These are phyloP conservation scores for Molossus molossus DNA, from an alignment of 2,797 vertebrate species.

Conservation along the genomic window DNA sequence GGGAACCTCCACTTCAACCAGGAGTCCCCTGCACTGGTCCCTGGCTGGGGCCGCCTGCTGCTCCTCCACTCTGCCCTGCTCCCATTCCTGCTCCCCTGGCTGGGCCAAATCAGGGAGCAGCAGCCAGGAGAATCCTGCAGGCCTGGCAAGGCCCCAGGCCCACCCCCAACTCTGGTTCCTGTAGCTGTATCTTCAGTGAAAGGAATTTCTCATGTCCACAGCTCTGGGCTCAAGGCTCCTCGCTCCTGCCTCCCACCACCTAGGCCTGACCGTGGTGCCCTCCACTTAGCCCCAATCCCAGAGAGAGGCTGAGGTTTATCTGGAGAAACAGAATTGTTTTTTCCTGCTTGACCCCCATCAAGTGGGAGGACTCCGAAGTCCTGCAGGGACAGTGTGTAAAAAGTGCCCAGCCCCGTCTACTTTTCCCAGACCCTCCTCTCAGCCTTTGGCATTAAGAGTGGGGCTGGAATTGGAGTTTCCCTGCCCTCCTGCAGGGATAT, in stretches of 20 bases:
- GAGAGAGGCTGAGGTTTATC: neutral
- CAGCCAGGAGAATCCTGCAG: neutral
- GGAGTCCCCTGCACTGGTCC: conserved; percentile 69
- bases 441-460: neutral
- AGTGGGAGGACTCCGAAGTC: neutral
- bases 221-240: neutral
- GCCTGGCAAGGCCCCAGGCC: neutral
- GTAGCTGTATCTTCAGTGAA: neutral
- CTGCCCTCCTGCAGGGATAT: neutral
- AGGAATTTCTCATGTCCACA: neutral
- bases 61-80: conserved; percentile 80
- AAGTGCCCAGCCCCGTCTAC: neutral
- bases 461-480: neutral
- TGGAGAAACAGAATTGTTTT: neutral
- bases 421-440: neutral
- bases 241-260: neutral
- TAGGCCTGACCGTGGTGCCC: neutral
- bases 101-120: neutral
- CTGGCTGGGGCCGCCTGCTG: conserved; percentile 79
- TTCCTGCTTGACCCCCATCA: neutral
- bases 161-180: neutral
- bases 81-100: neutral
- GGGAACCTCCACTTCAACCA: conserved; percentile 89
- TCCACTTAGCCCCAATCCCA: neutral
- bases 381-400: neutral